Evolutionary conservation across 2,888 invertebrate genomes (phyloP).

Genomic region (Melinopterus prodromus): DNA sequence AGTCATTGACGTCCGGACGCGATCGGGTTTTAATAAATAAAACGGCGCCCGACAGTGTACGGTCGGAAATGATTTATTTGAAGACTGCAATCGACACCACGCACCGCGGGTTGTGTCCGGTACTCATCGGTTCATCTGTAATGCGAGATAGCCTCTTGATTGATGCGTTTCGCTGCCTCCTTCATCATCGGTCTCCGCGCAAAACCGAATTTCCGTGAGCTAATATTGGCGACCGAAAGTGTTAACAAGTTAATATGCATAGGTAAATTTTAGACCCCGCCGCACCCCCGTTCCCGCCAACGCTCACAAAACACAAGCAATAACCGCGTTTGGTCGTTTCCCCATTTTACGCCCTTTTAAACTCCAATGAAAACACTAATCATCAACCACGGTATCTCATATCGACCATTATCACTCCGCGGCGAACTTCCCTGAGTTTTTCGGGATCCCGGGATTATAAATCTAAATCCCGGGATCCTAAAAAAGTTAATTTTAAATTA

Average conservation of each 20-base stretch:
- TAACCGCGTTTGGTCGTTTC: too few species aligned
- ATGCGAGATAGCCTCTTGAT: conserved; percentile 51
- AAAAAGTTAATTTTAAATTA: too few species aligned
- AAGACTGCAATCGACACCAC: conserved; percentile 45
- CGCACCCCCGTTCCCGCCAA: not conserved
- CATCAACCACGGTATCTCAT: too few species aligned
- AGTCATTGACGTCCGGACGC: conserved; percentile 27
- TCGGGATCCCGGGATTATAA: too few species aligned
- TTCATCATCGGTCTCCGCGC: conserved; percentile 42
- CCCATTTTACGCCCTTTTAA: too few species aligned
- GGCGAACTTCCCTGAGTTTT: too few species aligned
- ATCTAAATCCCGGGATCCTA: too few species aligned
- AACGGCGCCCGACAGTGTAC: conserved; percentile 30
- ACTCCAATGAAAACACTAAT: too few species aligned
- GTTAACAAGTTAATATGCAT: conserved; percentile 53
- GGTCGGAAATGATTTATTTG: conserved; percentile 46
- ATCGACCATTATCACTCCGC: too few species aligned
- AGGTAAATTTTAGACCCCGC: conserved; percentile 45
- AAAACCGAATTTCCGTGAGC: conserved; percentile 52
- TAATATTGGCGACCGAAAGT: conserved; percentile 53
- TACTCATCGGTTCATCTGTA: conserved; percentile 46
- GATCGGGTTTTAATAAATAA: conserved; percentile 36
- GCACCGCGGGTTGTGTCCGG: conserved; percentile 40
- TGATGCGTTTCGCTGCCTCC: conserved; percentile 50
- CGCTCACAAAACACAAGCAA: not conserved